These are phyloP conservation scores for Erethizon dorsatum DNA, from an alignment of 2,797 vertebrate species.

Conservation along the genomic window DNA sequence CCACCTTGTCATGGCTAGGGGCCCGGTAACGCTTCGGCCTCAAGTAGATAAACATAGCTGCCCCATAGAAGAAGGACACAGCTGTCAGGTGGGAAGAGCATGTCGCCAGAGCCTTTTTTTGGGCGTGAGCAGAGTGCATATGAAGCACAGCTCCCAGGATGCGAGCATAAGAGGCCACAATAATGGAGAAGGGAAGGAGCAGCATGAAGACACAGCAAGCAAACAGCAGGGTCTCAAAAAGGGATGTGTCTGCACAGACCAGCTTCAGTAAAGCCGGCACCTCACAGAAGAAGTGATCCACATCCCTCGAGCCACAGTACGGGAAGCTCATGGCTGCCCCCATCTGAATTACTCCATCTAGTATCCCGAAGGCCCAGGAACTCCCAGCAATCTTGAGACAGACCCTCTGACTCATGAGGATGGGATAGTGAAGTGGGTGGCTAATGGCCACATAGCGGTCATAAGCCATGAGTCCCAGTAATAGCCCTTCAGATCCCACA, in stretches of 20 bases:
- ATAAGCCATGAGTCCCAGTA: constrained; percentile 82
- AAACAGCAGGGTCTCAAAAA: constrained; percentile 66
- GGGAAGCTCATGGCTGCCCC: constrained; percentile 68
- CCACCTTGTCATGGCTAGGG: constrained; percentile 76
- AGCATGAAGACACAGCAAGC: constrained; percentile 67
- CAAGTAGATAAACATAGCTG: constrained; percentile 82
- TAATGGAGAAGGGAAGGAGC: constrained; percentile 72
- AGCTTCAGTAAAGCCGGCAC: constrained; percentile 71
- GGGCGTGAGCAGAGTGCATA: constrained; percentile 63
- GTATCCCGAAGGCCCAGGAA: constrained; percentile 74
- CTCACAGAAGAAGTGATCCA: constrained; percentile 83
- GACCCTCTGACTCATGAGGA: constrained; percentile 72
- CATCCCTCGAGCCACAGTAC: constrained; percentile 67
- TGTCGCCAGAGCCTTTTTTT: constrained; percentile 74
- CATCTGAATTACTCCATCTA: constrained; percentile 76
- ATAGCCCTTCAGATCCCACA: constrained; percentile 75
- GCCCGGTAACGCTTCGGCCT: constrained; percentile 54
- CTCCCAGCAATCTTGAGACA: constrained; percentile 71
- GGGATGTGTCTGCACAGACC: constrained; percentile 76
- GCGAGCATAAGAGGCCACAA: constrained; percentile 67
- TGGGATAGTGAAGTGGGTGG: constrained; percentile 77
- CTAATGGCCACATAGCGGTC: constrained; percentile 81
- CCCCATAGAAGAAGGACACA: constrained; percentile 77
- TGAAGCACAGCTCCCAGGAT: constrained; percentile 67
- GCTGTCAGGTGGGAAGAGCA: constrained; percentile 79